Percentiles rank a stretch among this genome's conserved stretches.
These are phyloP conservation scores for Piezodorus guildinii DNA, from an alignment of 1,140 invertebrate genomes.

Conservation along the genomic window DNA sequence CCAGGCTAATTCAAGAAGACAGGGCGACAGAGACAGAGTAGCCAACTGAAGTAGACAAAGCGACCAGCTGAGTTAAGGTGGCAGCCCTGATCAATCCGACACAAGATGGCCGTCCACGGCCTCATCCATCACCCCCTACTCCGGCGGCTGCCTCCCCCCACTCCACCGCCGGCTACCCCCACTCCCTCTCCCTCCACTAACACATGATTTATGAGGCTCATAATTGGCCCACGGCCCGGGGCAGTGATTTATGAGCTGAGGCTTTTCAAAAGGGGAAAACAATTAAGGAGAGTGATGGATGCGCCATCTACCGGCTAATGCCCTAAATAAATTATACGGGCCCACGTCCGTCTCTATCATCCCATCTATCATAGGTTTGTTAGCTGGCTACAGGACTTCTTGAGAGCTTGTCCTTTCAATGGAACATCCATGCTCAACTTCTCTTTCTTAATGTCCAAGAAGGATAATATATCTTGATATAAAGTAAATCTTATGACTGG, in stretches of 20 bases:
- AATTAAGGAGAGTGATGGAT: slow-evolving; percentile 13
- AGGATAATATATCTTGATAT: too few species aligned
- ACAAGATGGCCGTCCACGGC: slow-evolving; percentile 12
- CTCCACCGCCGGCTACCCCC: neutral
- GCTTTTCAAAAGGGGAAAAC: slow-evolving; percentile 15
- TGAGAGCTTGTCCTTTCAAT: too few species aligned
- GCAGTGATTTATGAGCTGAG: slow-evolving; percentile 5
- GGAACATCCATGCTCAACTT: too few species aligned
- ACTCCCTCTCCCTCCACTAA: neutral
- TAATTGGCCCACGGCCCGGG: slow-evolving; percentile 6
- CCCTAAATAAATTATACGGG: slow-evolving; percentile 15
- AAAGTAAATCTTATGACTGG: too few species aligned
- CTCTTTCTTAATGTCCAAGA: too few species aligned
- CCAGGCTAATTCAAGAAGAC: neutral
- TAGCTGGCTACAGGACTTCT: too few species aligned
- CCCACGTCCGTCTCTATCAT: neutral
- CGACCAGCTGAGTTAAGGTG: slow-evolving; percentile 8
- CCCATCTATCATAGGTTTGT: too few species aligned
- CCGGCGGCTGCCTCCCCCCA: neutral
- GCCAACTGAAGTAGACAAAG: slow-evolving; percentile 2
- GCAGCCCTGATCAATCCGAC: slow-evolving; percentile 10
- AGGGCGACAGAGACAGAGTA: slow-evolving; percentile 2
- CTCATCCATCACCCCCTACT: slow-evolving; percentile 3
- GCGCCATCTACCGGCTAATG: slow-evolving; percentile 12
- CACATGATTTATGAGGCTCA: slow-evolving; percentile 12